Evolutionary conservation across 1,140 invertebrate genomes (phyloP), one percentile per base, ranked within the genome.

Genomic region (Diachasma alloeum): DNA sequence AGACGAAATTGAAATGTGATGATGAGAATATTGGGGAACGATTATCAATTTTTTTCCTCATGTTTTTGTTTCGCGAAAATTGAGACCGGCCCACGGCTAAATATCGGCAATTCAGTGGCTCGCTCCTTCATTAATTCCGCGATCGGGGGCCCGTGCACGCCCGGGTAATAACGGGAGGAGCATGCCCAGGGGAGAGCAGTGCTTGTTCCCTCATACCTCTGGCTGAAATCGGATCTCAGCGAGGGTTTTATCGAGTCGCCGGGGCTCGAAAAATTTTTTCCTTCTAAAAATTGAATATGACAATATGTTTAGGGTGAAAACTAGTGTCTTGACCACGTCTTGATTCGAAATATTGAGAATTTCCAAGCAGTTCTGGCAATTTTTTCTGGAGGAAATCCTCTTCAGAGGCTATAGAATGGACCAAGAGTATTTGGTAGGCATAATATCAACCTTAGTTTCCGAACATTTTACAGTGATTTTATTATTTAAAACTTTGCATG

Each of bases 61-160:
- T 19, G 19, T 15, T 63, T 63, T 63, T 63, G 19, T 63, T 63
- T 8, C 5, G 24, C 1, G 15, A 19, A 26, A 63, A 63, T 63
- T 63, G 59, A 63, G 59, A 63, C 19, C 19, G 24, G 22, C 59
- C 24, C 24, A 31, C 19, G 59, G 59, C 59, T 8, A 63, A 63
- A 63, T 26, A 63, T 63, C 19, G 59, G 59, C 22, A 19, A 22
- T 56, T 22, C 48, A 56, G n/a, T 56, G 48, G 48, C 48, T 56
- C 59, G 48, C 48, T 56, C 59, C 59, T 63, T 63, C 59, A 63
- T 63, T 63, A 63, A 63, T 63, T 63, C 59, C 59, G 24, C 19
- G 59, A 63, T 63, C 59, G 24, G 59, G 22, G 59, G 59, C 59
- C 48, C 11, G 59, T 63, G 59, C 59, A 24, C 19, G 53, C 17